These are phyloP conservation scores for Dipodomys ordii DNA, from an alignment of 2,113 vertebrate genomes.

Conservation along the genomic window DNA sequence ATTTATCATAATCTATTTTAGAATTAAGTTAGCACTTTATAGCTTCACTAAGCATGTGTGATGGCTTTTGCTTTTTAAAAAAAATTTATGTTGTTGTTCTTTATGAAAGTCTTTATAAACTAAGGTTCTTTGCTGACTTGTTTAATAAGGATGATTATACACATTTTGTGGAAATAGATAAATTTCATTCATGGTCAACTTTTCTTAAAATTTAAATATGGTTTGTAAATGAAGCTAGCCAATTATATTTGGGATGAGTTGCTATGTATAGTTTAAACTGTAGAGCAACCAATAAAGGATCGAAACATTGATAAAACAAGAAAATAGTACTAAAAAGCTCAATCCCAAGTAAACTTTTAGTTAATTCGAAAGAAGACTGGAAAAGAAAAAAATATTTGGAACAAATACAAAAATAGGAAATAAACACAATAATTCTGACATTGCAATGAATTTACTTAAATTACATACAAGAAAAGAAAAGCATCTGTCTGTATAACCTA, in stretches of 20 bases:
- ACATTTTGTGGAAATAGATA: constrained; percentile 18
- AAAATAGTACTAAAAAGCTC: background rate
- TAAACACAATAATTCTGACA: background rate
- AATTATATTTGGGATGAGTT: background rate
- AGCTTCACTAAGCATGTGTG: constrained; percentile 22
- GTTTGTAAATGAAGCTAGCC: constrained; percentile 3
- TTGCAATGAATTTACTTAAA: background rate
- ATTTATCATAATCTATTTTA: constrained; percentile 46
- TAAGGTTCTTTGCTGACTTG: constrained; percentile 12
- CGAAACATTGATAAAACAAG: background rate
- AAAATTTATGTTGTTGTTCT: constrained; percentile 16
- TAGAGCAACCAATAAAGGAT: background rate
- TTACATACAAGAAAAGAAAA: background rate
- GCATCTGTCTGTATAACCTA: background rate
- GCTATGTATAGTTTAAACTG: background rate
- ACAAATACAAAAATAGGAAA: background rate
- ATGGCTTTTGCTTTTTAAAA: background rate
- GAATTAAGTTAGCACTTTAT: constrained; percentile 33
- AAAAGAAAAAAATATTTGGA: background rate
- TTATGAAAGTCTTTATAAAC: background rate
- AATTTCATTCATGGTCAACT: background rate
- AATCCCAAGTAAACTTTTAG: background rate
- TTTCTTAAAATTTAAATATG: constrained; percentile 24
- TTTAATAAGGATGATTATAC: constrained; percentile 8
- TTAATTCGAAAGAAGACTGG: background rate